phyloP scores from a whole-genome alignment of 1,140 invertebrate species.

The Aporrectodea caliginosa region DNA sequence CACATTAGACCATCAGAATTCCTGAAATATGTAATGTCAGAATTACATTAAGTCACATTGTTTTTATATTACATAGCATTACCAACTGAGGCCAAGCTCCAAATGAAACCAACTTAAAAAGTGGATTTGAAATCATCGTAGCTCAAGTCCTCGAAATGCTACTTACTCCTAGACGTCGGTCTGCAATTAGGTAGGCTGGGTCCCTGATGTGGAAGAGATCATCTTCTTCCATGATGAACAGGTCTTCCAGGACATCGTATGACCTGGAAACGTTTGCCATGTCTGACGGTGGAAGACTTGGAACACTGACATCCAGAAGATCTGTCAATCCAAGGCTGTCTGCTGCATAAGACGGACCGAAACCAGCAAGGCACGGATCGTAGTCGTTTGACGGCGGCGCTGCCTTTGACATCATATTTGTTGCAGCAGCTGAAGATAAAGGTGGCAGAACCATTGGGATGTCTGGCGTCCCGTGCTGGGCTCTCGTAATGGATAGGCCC shows the following conservation, averaged over 20 bases:
- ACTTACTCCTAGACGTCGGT: not conserved
- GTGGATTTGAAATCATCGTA: too few relatives aligned
- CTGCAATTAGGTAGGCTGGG: not conserved
- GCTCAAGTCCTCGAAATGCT: not conserved
- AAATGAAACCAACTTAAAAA: too few relatives aligned
- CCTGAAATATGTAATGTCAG: too few relatives aligned
- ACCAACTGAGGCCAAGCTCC: too few relatives aligned
- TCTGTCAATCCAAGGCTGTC: not conserved
- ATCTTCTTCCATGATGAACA: not conserved
- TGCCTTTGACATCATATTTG: not conserved
- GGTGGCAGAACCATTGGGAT: not conserved
- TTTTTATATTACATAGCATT: too few relatives aligned
- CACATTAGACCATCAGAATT: too few relatives aligned
- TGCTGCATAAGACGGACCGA: not conserved
- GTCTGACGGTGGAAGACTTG: not conserved
- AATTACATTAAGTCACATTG: too few relatives aligned
- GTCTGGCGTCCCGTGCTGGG: not conserved
- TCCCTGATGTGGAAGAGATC: not conserved
- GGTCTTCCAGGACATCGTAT: not conserved
- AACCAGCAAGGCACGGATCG: not conserved
- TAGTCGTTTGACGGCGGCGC: not conserved
- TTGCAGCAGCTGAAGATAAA: not conserved
- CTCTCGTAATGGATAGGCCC: too few relatives aligned
- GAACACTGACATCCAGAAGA: not conserved
- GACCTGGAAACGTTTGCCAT: not conserved